These are phyloP conservation scores for Cryptocephalus moraei DNA, from an alignment of 2,888 invertebrate genomes.

Conservation along the genomic window DNA sequence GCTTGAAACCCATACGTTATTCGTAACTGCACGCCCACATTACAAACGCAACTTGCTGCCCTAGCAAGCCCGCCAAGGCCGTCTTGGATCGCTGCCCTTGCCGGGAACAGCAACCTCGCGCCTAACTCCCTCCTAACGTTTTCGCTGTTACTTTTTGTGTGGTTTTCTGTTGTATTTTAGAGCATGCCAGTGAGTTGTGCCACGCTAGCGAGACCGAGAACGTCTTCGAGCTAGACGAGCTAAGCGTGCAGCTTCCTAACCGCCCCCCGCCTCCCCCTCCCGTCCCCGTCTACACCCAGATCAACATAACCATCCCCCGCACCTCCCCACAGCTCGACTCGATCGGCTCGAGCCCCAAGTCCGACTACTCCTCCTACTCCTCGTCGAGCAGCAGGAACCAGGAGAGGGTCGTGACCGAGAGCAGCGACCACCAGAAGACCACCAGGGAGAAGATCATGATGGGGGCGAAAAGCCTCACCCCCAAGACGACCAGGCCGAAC, in stretches of 20 bases:
- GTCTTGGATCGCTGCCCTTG: too few relatives aligned
- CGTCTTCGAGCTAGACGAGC: constrained; percentile 17
- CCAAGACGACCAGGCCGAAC: constrained; percentile 18
- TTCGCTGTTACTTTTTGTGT: constrained; percentile 9
- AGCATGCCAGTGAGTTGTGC: constrained; percentile 25
- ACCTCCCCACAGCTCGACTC: constrained; percentile 23
- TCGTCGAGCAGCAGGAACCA: constrained; percentile 19
- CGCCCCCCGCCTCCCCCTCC: constrained; percentile 16
- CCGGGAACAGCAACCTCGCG: too few relatives aligned
- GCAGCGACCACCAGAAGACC: constrained; percentile 6
- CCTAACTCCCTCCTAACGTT: neutral
- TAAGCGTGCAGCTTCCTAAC: constrained; percentile 17
- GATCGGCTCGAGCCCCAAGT: constrained; percentile 25
- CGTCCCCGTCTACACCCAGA: constrained; percentile 22
- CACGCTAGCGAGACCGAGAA: constrained; percentile 17
- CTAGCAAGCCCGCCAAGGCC: too few relatives aligned
- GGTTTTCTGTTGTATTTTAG: constrained; percentile 24
- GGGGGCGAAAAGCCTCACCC: constrained; percentile 18
- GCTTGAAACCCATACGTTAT: too few relatives aligned
- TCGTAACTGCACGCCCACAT: too few relatives aligned
- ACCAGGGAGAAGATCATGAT: constrained; percentile 21
- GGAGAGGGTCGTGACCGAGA: constrained; percentile 3
- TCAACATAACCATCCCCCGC: constrained; percentile 24
- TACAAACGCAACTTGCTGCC: too few relatives aligned
- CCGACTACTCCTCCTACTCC: constrained; percentile 25